Conservation (phyloP, 92 coral and sea anemone species). For the Chrysogorgia sp. region DNA sequence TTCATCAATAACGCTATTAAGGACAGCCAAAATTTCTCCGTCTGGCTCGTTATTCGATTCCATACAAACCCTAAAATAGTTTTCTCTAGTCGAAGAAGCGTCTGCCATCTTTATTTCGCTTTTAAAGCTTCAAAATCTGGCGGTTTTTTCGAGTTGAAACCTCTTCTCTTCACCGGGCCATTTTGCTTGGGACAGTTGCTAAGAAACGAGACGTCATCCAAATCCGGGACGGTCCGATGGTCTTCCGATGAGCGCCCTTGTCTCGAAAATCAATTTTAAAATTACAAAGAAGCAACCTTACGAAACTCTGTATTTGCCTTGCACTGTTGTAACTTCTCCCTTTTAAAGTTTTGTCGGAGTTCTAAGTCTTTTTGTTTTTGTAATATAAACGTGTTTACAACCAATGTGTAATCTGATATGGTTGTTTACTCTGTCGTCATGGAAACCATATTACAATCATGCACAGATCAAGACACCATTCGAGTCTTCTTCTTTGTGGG, state of each 20-base stretch:
- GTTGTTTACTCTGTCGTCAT: constrained; percentile 36
- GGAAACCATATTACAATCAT: background rate
- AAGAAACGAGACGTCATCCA: constrained; percentile 24
- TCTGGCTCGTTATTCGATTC: constrained; percentile 73
- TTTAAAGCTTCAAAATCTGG: background rate
- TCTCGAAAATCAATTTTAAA: no score
- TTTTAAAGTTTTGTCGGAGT: background rate
- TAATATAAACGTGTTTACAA: constrained; percentile 6
- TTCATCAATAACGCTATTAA: constrained; percentile 80
- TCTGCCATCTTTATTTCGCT: constrained; percentile 65
- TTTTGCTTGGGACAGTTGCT: constrained; percentile 61
- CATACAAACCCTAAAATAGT: constrained; percentile 73
- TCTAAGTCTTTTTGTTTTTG: background rate
- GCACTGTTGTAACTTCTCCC: no score
- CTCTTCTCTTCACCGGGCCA: constrained; percentile 54
- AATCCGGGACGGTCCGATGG: constrained; percentile 8
- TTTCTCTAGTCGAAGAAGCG: constrained; percentile 81
- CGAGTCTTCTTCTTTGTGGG: background rate
- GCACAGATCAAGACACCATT: background rate
- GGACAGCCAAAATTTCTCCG: constrained; percentile 74
- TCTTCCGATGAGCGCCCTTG: no score
- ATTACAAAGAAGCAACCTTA: no score
- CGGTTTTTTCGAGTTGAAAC: background rate
- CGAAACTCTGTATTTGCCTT: no score
- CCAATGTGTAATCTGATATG: background rate